These are phyloP conservation scores for Eulemur mongoz DNA, from an alignment of 2,797 vertebrate genomes.

Conservation along the genomic window DNA sequence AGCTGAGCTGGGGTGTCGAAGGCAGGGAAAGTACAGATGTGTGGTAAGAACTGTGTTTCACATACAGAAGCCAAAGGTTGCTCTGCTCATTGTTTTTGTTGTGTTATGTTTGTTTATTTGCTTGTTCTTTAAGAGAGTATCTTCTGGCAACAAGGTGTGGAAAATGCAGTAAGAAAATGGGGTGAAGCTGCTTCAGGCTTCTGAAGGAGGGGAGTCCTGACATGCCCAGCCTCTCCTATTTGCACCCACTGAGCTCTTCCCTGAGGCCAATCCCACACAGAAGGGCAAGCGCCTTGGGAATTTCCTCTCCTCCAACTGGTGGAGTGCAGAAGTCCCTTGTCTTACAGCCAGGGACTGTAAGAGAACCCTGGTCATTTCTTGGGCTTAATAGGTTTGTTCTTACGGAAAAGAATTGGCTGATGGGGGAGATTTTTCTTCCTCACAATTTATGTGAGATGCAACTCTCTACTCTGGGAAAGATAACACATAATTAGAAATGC, in stretches of 20 bases:
- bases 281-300: too few relatives aligned
- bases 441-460: background rate
- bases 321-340: accelerated
- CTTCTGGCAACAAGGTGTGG: background rate
- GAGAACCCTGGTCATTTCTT: too few relatives aligned
- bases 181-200: background rate
- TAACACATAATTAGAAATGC: background rate
- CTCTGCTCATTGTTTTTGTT: background rate
- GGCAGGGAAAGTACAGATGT: background rate
- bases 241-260: background rate
- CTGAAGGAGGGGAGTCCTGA: background rate
- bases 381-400: background rate
- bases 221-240: background rate
- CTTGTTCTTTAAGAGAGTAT: background rate
- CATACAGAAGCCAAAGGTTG: background rate
- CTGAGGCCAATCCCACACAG: too few relatives aligned
- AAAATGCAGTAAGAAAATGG: background rate
- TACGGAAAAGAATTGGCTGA: background rate
- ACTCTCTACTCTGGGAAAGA: background rate
- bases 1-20: background rate
- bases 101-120: background rate
- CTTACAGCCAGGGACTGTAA: background rate
- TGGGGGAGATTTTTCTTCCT: background rate
- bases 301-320: accelerated
- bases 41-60: background rate